Conservation (phyloP, 2,888 invertebrate species). For the Cabera pusaria region DNA sequence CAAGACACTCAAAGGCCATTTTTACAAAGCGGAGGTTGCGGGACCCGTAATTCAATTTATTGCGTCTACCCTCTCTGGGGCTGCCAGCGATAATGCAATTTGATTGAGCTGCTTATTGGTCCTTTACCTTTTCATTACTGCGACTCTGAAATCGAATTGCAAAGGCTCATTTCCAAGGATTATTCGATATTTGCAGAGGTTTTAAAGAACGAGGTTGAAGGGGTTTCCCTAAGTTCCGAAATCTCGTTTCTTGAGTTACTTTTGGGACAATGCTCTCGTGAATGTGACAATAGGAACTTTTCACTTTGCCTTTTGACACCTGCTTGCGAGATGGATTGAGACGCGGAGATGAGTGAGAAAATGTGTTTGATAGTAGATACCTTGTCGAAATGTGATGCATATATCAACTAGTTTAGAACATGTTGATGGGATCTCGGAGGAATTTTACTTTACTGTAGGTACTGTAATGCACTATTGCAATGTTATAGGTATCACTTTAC, state of each 20-base stretch:
- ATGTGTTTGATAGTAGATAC: conserved; percentile 6
- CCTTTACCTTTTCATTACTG: conserved; percentile 72
- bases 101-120: conserved; percentile 76
- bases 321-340: conserved; percentile 60
- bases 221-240: conserved; percentile 27
- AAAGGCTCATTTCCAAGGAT: conserved; percentile 10
- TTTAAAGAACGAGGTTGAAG: conserved; percentile 16
- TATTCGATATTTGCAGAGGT: conserved; percentile 23
- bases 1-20: conserved; percentile 52
- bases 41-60: conserved; percentile 71
- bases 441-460: too few relatives aligned
- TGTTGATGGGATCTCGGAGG: too few relatives aligned
- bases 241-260: conserved; percentile 32
- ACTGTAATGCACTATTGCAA: too few relatives aligned
- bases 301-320: conserved; percentile 61
- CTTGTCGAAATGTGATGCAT: conserved; percentile 6
- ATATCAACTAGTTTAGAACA: too few relatives aligned
- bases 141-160: conserved; percentile 43
- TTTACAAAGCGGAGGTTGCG: conserved; percentile 56
- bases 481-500: too few relatives aligned
- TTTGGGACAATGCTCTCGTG: conserved; percentile 51
- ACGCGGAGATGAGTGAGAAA: conserved; percentile 27
- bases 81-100: conserved; percentile 71
- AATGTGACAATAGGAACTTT: conserved; percentile 60
- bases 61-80: conserved; percentile 57